Percentiles rank a stretch among this genome's conserved stretches.
phyloP scores from a whole-genome alignment of 2,113 vertebrate species.

The Syngnathus scovelli region DNA sequence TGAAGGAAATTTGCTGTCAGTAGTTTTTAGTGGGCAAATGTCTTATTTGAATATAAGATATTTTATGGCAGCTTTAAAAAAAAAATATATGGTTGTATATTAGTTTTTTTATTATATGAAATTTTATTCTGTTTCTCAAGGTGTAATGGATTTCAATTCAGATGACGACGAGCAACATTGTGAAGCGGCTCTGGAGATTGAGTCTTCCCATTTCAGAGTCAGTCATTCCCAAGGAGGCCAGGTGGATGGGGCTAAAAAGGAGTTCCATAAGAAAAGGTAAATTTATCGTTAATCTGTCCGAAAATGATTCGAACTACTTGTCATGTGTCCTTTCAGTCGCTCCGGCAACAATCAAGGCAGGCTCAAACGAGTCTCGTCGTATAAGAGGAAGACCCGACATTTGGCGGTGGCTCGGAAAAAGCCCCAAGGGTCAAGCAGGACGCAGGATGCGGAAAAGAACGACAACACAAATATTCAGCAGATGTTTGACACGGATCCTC shows the following conservation, averaged over 20 bases:
- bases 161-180: slow-evolving; percentile 69
- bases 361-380: slow-evolving; percentile 62
- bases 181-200: slow-evolving; percentile 56
- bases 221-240: slow-evolving; percentile 3
- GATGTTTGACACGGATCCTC: slow-evolving; percentile 68
- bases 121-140: slow-evolving; percentile 42
- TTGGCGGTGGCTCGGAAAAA: slow-evolving; percentile 51
- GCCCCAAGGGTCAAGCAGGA: slow-evolving; percentile 45
- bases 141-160: slow-evolving; percentile 81
- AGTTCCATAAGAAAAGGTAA: slow-evolving; percentile 52
- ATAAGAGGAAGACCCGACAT: slow-evolving; percentile 66
- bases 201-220: slow-evolving; percentile 43
- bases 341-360: slow-evolving; percentile 47
- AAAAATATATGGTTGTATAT: no score
- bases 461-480: slow-evolving; percentile 75
- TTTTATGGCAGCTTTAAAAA: no score
- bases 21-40: slow-evolving; percentile 11
- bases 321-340: slow-evolving; percentile 50
- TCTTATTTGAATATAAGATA: slow-evolving; percentile 16
- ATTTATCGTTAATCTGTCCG: no score
- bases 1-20: slow-evolving; percentile 25
- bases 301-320: no score
- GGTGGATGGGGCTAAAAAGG: slow-evolving; percentile 42
- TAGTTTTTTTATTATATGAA: no score
- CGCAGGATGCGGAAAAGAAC: slow-evolving; percentile 82